Percentiles rank a stretch among this genome's conserved stretches.
phyloP scores from a whole-genome alignment of 2,888 invertebrate species.

The Scaptomyza polygonia region DNA sequence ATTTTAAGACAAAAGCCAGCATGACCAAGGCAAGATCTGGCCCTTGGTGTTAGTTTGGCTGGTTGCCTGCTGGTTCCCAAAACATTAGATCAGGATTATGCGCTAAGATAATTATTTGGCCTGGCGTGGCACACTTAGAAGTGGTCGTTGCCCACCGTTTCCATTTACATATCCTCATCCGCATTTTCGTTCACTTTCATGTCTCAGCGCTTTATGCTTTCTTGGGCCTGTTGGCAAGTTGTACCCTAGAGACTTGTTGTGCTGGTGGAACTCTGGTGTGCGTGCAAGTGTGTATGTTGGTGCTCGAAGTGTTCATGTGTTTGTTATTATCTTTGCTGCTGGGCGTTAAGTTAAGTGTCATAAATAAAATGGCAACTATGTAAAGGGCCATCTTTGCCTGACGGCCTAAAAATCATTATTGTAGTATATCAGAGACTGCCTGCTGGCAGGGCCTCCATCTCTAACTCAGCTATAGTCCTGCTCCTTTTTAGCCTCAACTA shows the following conservation, averaged over 20 bases:
- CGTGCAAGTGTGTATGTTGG: conserved; percentile 15
- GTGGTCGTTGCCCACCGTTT: conserved; percentile 36
- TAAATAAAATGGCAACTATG: conserved; percentile 76
- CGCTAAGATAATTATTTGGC: conserved; percentile 74
- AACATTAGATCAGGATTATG: conserved; percentile 68
- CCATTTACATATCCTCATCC: conserved; percentile 35
- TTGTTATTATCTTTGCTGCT: conserved; percentile 72
- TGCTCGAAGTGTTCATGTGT: conserved; percentile 21
- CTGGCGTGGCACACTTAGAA: conserved; percentile 49
- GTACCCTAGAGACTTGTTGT: conserved; percentile 76
- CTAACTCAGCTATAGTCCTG: neutral
- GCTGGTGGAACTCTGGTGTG: conserved; percentile 60
- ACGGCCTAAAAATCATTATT: conserved; percentile 71
- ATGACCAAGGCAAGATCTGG: conserved; percentile 54
- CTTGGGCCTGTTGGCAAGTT: conserved; percentile 75
- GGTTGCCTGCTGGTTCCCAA: conserved; percentile 39
- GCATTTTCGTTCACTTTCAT: conserved; percentile 65
- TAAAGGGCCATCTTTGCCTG: conserved; percentile 23
- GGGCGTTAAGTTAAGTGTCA: conserved; percentile 76
- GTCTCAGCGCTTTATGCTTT: conserved; percentile 71
- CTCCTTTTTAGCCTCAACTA: conserved; percentile 1
- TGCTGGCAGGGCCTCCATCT: conserved; percentile 6
- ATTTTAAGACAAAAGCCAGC: conserved; percentile 67
- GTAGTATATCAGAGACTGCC: conserved; percentile 38
- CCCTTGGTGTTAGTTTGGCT: conserved; percentile 9